Evolutionary conservation across 2,797 vertebrate genomes (phyloP), one percentile per base, ranked within the genome.

Genomic region (Oryzias sinensis): DNA sequence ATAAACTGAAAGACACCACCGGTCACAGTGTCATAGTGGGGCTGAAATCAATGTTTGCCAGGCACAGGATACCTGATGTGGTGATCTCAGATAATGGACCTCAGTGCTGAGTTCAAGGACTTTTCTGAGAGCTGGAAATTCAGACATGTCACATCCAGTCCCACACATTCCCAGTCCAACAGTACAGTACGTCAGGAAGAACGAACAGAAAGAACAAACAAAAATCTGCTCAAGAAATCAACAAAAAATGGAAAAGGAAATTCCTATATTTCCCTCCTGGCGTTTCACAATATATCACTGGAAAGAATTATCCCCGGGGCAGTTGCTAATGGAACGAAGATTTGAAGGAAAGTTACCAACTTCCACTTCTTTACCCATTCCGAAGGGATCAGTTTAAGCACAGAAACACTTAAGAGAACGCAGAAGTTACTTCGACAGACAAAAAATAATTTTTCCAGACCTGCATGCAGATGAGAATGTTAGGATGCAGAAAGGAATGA

Each of bases 141-240:
- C 15, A 20, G 20, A 20, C 9, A 37, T 5, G 17, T 13, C 14
- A 11, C 14, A 9, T 20, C 4, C 9, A 47, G 6, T 47, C 45
- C 5, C 20, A 47, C 22, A 27, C 6, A 8, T 43, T 16, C 27
- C 7, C 43, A 50, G n/a, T 29, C 18, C 47, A 24, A n/a, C 1
- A 17, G 15, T 56, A 41, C 20, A 20, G 20, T 20, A 20, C 20
- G 20, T 20, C 20, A 20, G 20, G 20, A 20, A 27, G 49, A 4
- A 56, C 57, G 40, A 70, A 43, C 17, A 68, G 20, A 1, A 20
- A 20, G n/a, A 65, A 8, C 45, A 16, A 7, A 62, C 18, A 63
- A 42, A 73, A 5, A 13, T 16, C 11, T 16, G 45, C 11, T 47
- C 25, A 4, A 27, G 9, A 47, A 46, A 33, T 40, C 37, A 40